phyloP scores from a whole-genome alignment of 2,888 invertebrate genomes.

The Rotaria magnacalcarata region DNA sequence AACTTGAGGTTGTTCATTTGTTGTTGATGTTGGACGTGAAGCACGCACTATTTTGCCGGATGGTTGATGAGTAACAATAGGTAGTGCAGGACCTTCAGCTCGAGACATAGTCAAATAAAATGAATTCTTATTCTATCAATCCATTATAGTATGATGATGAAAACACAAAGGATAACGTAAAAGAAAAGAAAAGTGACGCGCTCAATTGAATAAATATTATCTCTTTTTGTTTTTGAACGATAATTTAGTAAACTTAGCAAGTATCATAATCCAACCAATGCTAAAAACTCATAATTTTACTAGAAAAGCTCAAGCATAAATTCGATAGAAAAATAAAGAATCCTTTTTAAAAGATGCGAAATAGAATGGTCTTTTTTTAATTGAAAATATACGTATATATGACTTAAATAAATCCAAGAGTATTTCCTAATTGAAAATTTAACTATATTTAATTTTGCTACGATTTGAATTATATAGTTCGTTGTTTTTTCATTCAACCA shows the following conservation, averaged over 20 bases:
- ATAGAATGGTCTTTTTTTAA: no score
- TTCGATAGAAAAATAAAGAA: no score
- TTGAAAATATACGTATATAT: no score
- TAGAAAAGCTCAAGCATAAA: no score
- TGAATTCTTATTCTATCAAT: not conserved
- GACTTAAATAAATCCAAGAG: no score
- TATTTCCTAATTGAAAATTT: no score
- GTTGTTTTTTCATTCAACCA: no score
- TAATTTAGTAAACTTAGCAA: not conserved
- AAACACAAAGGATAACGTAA: not conserved
- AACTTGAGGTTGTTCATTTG: slow-evolving; percentile 5
- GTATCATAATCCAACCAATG: no score
- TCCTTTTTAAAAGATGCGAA: no score
- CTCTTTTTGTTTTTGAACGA: not conserved
- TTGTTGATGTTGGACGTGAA: not conserved
- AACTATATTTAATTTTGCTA: no score
- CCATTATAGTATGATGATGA: not conserved
- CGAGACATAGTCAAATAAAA: not conserved
- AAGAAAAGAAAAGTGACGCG: slow-evolving; percentile 14
- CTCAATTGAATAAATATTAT: not conserved
- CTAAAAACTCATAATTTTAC: no score
- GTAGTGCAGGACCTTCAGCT: not conserved
- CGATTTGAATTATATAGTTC: no score
- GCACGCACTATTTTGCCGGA: not conserved
- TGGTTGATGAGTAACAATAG: not conserved